These are phyloP conservation scores for Chaenodraco wilsoni DNA, from an alignment of 2,797 vertebrate species.

Conservation along the genomic window DNA sequence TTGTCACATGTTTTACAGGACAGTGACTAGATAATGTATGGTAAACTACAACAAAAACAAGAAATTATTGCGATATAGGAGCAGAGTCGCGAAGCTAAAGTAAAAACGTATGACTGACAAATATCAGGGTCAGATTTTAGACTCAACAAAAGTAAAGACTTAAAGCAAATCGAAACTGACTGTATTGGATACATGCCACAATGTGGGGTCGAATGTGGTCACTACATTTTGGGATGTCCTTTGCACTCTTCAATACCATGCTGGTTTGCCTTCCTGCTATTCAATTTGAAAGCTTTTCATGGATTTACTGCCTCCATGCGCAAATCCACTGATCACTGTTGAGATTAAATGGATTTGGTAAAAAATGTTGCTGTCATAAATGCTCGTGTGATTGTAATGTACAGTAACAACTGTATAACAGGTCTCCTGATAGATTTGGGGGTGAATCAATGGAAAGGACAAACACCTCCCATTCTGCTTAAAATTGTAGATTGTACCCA, in stretches of 20 bases:
- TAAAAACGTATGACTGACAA: conserved; percentile 12
- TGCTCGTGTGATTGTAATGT: background rate
- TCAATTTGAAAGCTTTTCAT: background rate
- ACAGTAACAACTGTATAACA: background rate
- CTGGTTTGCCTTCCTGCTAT: conserved; percentile 9
- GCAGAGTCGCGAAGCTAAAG: conserved; percentile 1
- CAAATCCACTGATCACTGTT: conserved; percentile 25
- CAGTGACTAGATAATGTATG: conserved; percentile 2
- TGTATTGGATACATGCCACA: background rate
- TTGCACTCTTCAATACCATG: background rate
- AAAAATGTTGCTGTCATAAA: conserved; percentile 4
- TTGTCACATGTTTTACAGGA: conserved; percentile 4
- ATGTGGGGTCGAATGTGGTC: conserved; percentile 24
- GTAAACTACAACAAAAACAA: conserved; percentile 17
- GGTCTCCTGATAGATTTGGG: background rate
- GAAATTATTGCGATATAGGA: background rate
- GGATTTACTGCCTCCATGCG: background rate
- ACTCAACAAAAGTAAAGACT: conserved; percentile 10
- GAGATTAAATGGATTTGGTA: conserved; percentile 11
- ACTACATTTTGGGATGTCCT: conserved; percentile 5
- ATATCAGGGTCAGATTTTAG: conserved; percentile 18
- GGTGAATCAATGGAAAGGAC: background rate
- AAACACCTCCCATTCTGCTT: background rate
- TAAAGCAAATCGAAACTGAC: background rate
- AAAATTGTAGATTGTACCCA: conserved; percentile 43